Conservation (phyloP, 2,113 vertebrate genomes). For the Gila orcuttii region DNA sequence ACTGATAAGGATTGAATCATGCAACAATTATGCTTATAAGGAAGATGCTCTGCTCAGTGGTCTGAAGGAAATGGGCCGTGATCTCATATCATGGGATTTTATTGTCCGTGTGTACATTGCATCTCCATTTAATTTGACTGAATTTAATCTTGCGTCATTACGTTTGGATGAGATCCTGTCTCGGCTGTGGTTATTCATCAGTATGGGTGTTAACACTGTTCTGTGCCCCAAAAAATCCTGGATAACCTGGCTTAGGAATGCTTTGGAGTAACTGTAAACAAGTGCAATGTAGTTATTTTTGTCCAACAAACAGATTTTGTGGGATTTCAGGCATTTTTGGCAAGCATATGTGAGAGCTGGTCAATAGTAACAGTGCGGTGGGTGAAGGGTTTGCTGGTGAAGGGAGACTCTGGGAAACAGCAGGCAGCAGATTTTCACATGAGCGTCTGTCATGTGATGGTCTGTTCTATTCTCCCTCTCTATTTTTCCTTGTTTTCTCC, state of each 20-base stretch:
- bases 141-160: slow-evolving; percentile 48
- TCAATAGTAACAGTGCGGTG: not conserved
- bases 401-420: slow-evolving; percentile 36
- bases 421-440: slow-evolving; percentile 77
- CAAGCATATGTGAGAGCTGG: slow-evolving; percentile 9
- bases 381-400: slow-evolving; percentile 8
- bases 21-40: not conserved
- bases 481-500: not conserved
- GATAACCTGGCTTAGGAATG: not conserved
- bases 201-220: not conserved
- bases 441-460: slow-evolving; percentile 75
- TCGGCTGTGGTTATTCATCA: not conserved
- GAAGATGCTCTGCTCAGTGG: not conserved
- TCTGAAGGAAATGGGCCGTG: not conserved
- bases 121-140: slow-evolving; percentile 60
- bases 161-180: slow-evolving; percentile 43
- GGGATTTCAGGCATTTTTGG: slow-evolving; percentile 27
- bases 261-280: slow-evolving; percentile 13
- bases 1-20: not conserved
- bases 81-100: slow-evolving; percentile 20
- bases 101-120: slow-evolving; percentile 11
- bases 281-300: not conserved
- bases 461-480: slow-evolving; percentile 22
- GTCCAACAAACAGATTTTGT: not conserved
- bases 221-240: not conserved